Evolutionary conservation across 2,113 vertebrate species (phyloP).

Genomic region (Hemiprocne comata): DNA sequence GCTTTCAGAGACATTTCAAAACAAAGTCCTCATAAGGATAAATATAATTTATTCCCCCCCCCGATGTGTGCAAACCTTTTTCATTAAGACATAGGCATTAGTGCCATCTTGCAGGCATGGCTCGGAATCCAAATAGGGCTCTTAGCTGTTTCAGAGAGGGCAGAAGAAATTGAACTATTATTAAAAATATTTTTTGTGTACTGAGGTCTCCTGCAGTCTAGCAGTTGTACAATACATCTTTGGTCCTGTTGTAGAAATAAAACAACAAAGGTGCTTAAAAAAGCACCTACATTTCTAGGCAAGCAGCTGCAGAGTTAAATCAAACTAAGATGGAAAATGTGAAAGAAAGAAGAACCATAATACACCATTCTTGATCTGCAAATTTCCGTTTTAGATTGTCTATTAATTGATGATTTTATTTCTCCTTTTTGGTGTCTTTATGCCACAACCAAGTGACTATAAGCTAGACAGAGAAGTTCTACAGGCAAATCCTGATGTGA

Average conservation of each 20-base stretch:
- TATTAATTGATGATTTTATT: background rate
- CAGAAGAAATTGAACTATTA: background rate
- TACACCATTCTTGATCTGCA: background rate
- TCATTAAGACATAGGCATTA: background rate
- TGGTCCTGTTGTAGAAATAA: background rate
- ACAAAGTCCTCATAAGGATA: background rate
- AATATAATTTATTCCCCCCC: background rate
- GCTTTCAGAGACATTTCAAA: constrained; percentile 8
- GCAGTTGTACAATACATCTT: background rate
- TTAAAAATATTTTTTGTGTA: background rate
- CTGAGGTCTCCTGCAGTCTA: background rate
- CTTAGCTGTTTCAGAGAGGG: background rate
- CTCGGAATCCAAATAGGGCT: background rate
- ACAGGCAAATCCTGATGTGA: accelerated
- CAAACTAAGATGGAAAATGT: background rate
- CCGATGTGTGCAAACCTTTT: background rate
- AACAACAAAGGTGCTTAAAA: background rate
- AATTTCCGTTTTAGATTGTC: background rate
- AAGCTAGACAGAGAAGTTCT: background rate
- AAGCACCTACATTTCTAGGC: background rate
- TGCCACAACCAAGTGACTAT: background rate
- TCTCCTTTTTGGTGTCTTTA: background rate
- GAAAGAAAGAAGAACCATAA: background rate
- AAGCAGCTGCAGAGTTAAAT: background rate
- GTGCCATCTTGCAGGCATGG: background rate